These are phyloP conservation scores for Habropoda laboriosa DNA, from an alignment of 1,140 invertebrate species.

Conservation along the genomic window DNA sequence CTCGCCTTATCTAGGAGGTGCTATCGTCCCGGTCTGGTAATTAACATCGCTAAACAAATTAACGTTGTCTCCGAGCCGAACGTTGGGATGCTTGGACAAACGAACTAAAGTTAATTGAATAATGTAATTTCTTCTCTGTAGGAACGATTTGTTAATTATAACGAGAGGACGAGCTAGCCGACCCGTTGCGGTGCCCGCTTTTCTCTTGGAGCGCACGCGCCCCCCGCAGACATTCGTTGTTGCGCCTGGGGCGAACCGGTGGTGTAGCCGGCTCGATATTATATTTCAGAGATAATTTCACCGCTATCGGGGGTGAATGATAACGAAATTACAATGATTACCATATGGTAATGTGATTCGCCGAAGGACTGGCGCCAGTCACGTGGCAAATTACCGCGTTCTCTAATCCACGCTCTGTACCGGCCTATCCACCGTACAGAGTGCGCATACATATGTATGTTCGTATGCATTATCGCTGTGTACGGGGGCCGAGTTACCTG, in stretches of 20 bases:
- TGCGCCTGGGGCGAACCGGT: not conserved
- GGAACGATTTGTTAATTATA: constrained; percentile 8
- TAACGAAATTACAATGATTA: constrained; percentile 68
- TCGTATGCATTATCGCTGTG: not conserved
- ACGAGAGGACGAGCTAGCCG: no score
- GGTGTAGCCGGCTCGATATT: constrained; percentile 15
- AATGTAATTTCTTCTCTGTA: constrained; percentile 18
- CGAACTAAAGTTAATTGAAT: constrained; percentile 15
- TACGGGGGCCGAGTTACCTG: not conserved
- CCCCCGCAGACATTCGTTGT: constrained; percentile 4
- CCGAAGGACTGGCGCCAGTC: constrained; percentile 68
- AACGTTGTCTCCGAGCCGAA: not conserved
- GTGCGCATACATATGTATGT: constrained; percentile 15
- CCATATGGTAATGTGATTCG: constrained; percentile 71
- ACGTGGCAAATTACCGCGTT: constrained; percentile 69
- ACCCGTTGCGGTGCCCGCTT: not conserved
- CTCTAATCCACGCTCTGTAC: constrained; percentile 48
- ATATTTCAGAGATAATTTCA: constrained; percentile 38
- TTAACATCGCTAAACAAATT: constrained; percentile 43
- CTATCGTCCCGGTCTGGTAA: constrained; percentile 12
- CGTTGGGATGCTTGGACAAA: not conserved
- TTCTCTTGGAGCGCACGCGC: no score
- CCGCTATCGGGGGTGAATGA: constrained; percentile 43
- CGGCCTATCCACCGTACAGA: constrained; percentile 6
- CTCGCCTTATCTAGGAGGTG: constrained; percentile 24